A percentile compares a stretch with the other conserved stretches of the same genome.
Evolutionary conservation across 2,888 invertebrate genomes (phyloP).

Genomic region (Cremastinae sp.): DNA sequence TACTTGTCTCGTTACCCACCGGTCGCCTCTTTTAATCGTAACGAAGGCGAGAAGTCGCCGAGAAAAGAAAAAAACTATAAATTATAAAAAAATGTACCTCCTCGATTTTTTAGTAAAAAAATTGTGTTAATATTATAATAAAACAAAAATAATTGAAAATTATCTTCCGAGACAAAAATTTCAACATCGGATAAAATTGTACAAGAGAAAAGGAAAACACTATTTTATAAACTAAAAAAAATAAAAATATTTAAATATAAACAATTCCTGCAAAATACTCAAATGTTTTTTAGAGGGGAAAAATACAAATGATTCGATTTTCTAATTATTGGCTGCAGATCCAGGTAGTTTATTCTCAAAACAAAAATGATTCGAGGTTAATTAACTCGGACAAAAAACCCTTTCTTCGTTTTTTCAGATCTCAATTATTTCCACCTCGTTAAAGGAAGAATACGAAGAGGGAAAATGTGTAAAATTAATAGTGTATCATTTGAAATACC

Average conservation of each 20-base stretch:
- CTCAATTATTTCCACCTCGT: conserved; percentile 42
- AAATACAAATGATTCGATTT: no score
- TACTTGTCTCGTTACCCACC: conserved; percentile 14
- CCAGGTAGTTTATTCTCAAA: no score
- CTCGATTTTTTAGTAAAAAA: not conserved
- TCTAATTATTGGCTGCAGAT: no score
- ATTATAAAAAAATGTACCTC: conserved; percentile 9
- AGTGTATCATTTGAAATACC: conserved; percentile 29
- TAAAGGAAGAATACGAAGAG: conserved; percentile 39
- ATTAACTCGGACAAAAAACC: not conserved
- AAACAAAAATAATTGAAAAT: no score
- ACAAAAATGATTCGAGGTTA: not conserved
- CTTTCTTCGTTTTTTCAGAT: conserved; percentile 8
- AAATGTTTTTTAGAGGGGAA: no score
- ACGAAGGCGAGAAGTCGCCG: conserved; percentile 10
- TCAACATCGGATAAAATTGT: not conserved
- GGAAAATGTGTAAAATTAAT: conserved; percentile 1
- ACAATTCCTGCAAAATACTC: no score
- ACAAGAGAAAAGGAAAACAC: not conserved
- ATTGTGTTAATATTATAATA: no score
- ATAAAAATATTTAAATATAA: no score
- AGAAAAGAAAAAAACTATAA: conserved; percentile 10
- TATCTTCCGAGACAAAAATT: no score
- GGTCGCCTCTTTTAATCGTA: conserved; percentile 44
- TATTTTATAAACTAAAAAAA: no score